Conservation (phyloP, 1,140 invertebrate species). For the Lamellibrachia luymesi region DNA sequence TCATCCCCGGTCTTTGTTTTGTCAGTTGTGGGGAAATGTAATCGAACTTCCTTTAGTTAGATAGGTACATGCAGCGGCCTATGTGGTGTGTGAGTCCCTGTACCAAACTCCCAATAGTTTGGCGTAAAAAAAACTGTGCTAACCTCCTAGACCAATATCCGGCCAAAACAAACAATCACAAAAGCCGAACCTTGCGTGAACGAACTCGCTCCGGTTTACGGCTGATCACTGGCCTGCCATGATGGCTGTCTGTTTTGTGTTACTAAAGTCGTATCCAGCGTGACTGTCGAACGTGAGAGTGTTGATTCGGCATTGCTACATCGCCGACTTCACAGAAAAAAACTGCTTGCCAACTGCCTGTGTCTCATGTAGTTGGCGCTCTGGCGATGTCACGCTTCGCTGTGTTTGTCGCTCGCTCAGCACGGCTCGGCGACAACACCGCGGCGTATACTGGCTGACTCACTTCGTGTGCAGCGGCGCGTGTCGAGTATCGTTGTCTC, state of each 20-base stretch:
- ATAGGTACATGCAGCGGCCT: too few relatives aligned
- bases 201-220: too few relatives aligned
- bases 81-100: neutral
- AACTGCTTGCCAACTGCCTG: neutral
- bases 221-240: too few relatives aligned
- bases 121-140: neutral
- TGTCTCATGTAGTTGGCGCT: neutral
- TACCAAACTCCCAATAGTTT: neutral
- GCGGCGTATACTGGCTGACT: neutral
- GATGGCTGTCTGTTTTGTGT: too few relatives aligned
- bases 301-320: neutral
- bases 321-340: neutral
- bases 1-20: neutral
- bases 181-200: too few relatives aligned
- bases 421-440: neutral
- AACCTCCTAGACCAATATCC: neutral
- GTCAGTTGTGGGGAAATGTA: neutral
- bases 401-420: neutral
- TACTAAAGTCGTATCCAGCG: neutral
- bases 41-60: too few relatives aligned
- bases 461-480: neutral
- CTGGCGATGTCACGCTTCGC: neutral
- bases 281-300: neutral
- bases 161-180: too few relatives aligned
- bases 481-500: neutral